Conservation (phyloP, 2,888 invertebrate genomes). For the Calameuta idolon region DNA sequence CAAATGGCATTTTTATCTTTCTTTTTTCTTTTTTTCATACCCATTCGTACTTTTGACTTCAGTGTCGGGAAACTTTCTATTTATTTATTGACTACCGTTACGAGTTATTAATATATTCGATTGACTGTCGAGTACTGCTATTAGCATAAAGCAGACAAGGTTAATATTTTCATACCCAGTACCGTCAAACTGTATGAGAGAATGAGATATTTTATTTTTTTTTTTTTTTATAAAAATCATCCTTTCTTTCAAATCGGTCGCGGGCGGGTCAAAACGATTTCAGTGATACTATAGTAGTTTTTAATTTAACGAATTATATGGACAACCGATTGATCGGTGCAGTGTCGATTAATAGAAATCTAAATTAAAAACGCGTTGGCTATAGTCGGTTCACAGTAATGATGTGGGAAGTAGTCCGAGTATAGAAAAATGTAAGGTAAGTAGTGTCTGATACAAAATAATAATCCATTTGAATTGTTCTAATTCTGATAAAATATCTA, state of each 20-base stretch:
- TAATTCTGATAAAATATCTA: not conserved
- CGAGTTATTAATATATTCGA: constrained; percentile 52
- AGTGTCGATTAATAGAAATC: not conserved
- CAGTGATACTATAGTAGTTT: not conserved
- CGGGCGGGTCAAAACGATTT: not conserved
- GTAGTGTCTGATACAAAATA: not conserved
- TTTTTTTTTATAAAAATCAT: not conserved
- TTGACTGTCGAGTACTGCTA: constrained; percentile 57
- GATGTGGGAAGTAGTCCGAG: not conserved
- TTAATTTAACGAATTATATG: not conserved
- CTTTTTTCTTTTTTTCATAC: not conserved
- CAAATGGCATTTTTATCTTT: not conserved
- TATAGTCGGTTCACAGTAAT: not conserved
- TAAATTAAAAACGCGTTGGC: not conserved
- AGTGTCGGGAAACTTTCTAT: constrained; percentile 28
- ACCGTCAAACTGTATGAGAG: not conserved
- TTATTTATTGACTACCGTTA: constrained; percentile 58
- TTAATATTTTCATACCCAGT: constrained; percentile 2
- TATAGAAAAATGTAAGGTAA: not conserved
- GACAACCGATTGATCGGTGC: not conserved
- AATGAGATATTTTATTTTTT: not conserved
- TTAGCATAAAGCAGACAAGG: constrained; percentile 17
- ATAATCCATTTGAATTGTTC: not conserved
- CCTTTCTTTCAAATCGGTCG: not conserved
- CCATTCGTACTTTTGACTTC: not conserved